phyloP scores from a whole-genome alignment of 2,888 invertebrate species.

The Ommatoiulus sabulosus region DNA sequence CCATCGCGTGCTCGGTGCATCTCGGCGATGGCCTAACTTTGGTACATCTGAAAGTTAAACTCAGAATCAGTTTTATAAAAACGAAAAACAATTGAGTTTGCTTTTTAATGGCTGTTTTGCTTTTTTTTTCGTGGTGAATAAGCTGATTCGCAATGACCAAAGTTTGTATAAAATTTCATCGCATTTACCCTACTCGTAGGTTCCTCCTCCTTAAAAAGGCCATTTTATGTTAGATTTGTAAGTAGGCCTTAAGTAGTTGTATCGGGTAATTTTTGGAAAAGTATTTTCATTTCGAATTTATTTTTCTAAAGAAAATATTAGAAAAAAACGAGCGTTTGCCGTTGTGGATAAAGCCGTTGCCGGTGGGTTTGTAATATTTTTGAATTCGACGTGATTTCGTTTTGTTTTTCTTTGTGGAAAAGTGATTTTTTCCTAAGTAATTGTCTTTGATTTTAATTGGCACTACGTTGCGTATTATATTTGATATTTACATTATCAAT shows the following conservation, averaged over 20 bases:
- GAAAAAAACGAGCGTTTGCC: background rate
- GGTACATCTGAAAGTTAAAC: background rate
- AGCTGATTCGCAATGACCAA: background rate
- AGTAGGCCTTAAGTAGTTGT: background rate
- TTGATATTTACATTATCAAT: background rate
- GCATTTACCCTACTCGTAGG: constrained; percentile 11
- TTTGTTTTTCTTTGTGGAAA: background rate
- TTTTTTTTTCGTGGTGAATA: background rate
- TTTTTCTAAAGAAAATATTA: constrained; percentile 1
- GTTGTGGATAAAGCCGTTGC: constrained; percentile 26
- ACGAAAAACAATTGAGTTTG: background rate
- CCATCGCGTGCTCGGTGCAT: background rate
- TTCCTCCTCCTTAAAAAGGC: background rate
- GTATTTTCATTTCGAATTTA: constrained; percentile 24
- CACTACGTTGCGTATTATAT: constrained; percentile 1
- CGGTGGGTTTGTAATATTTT: constrained; percentile 4
- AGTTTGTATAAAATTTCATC: constrained; percentile 12
- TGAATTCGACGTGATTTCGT: background rate
- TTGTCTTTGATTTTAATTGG: constrained; percentile 1
- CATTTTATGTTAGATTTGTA: constrained; percentile 22
- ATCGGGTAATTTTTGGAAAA: background rate
- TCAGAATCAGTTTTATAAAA: no score
- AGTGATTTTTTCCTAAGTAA: background rate
- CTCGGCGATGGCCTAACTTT: constrained; percentile 5
- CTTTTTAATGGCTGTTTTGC: background rate